Evolutionary conservation across 1,140 invertebrate genomes (phyloP).

Genomic region (Drosophila suzukii): DNA sequence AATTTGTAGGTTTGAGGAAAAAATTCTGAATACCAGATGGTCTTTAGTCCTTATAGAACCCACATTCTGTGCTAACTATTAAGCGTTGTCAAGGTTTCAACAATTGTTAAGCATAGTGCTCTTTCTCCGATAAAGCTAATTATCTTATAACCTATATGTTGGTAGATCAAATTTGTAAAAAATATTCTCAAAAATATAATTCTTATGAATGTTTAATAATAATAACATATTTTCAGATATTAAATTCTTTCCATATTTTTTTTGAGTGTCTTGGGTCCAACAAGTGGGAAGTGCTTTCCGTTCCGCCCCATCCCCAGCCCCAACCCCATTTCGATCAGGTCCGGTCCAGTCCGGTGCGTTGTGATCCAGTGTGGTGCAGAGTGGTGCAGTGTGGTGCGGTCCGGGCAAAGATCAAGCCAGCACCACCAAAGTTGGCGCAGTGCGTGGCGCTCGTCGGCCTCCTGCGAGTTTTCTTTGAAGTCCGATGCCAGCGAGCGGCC

Average conservation of each 20-base stretch:
- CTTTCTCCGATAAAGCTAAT: no score
- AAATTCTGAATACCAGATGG: no score
- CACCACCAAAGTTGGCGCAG: constrained; percentile 72
- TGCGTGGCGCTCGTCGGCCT: constrained; percentile 62
- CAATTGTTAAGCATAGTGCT: no score
- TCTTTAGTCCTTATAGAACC: no score
- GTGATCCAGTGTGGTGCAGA: constrained; percentile 4
- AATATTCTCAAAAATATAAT: no score
- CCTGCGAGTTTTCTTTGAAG: constrained; percentile 67
- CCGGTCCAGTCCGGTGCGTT: constrained; percentile 7
- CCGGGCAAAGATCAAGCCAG: constrained; percentile 74
- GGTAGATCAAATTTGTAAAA: no score
- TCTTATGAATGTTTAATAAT: not conserved
- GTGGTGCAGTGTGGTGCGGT: constrained; percentile 15
- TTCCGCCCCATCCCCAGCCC: constrained; percentile 4
- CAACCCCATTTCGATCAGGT: constrained; percentile 2
- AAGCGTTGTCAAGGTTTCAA: no score
- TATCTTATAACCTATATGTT: no score
- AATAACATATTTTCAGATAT: not conserved
- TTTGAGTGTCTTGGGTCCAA: constrained; percentile 42
- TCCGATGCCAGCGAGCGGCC: constrained; percentile 55
- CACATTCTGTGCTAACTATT: no score
- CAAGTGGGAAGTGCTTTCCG: constrained; percentile 74
- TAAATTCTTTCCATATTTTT: not conserved
- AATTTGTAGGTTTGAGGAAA: not conserved